Base-by-base conservation (phyloP, 2,113 vertebrate species). In the Aphyosemion australe region DNA sequence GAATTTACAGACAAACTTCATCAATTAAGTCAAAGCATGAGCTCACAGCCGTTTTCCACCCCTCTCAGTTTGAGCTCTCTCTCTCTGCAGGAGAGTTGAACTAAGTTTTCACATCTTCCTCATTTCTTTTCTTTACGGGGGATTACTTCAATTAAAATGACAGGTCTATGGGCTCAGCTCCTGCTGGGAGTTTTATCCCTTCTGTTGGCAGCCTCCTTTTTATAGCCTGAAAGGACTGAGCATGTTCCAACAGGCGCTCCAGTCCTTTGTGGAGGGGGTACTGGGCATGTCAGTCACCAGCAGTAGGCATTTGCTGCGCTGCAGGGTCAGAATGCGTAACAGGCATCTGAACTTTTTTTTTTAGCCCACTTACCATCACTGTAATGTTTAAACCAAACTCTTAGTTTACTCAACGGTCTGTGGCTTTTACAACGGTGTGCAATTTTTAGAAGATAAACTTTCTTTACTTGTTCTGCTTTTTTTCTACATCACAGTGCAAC, bases 101-200 rank as follows among this genome's bases (percentile, higher is more conserved):
- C 66, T 41, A 60, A 65, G 34, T 67, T 65, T 20, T 64, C 54
- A 6, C 16, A 48, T 61, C 43, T 66, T 74, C 50, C 53, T 76
- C 7, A 10, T 51, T 72, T 79, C 61, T 63, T 76, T 76, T 79
- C 68, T 88, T 85, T 79, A 79, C 72, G 58, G 84, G 78, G 86
- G 84, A 89, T 90, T 91, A 87, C 75, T 80, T 76, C 86, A 86
- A 88, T 87, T 90, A 89, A 88, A 85, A 87, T 88, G 80, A 88
- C 86, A 88, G 81, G 76, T 88, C 77, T 82, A 64, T 5, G 3
- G 84, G 82, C 88, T 88, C 74, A 76, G 55, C 84, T 85, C 85
- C 84, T 80, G 77, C 79, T 78, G 85, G 56, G 78, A 67, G 72
- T 79, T 87, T 85, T 84, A 86, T 87, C 79, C 89, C 83, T 84